Evolutionary conservation across 2,797 vertebrate species (phyloP).

Genomic region (Clamator glandarius): DNA sequence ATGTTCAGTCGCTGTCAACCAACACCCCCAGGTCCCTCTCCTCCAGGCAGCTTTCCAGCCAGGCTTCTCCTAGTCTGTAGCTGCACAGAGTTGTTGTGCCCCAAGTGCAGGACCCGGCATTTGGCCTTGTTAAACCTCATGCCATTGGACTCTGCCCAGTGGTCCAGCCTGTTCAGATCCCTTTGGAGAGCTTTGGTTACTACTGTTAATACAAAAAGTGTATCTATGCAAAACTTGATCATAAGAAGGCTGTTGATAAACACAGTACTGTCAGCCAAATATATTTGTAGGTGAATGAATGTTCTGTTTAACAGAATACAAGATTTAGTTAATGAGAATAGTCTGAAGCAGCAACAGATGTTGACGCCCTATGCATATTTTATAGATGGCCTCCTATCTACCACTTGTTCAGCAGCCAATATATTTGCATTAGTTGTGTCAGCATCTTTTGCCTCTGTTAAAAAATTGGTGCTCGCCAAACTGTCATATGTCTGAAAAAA

Average conservation of each 20-base stretch:
- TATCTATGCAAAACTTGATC: conserved; percentile 85
- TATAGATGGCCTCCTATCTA: conserved; percentile 72
- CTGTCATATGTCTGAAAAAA: conserved; percentile 74
- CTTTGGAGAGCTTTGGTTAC: too few species aligned
- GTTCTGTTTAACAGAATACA: conserved; percentile 78
- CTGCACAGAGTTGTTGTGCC: too few species aligned
- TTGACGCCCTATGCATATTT: conserved; percentile 75
- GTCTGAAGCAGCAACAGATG: conserved; percentile 76
- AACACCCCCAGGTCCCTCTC: too few species aligned
- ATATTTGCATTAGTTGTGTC: conserved; percentile 72
- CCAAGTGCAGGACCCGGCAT: too few species aligned
- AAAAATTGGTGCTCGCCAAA: conserved; percentile 73
- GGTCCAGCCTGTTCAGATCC: too few species aligned
- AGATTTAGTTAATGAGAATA: conserved; percentile 77
- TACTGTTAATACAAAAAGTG: conserved; percentile 79
- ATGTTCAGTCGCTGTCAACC: too few species aligned
- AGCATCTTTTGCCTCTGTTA: conserved; percentile 73
- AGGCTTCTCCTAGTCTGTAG: too few species aligned
- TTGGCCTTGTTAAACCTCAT: too few species aligned
- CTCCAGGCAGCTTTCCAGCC: too few species aligned
- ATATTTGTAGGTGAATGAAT: conserved; percentile 80
- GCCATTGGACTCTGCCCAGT: too few species aligned
- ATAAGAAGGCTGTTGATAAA: conserved; percentile 82
- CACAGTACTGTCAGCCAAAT: conserved; percentile 79
- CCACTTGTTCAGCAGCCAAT: conserved; percentile 77